Conservation (phyloP, 2,113 vertebrate genomes). For the Clarias magur region DNA sequence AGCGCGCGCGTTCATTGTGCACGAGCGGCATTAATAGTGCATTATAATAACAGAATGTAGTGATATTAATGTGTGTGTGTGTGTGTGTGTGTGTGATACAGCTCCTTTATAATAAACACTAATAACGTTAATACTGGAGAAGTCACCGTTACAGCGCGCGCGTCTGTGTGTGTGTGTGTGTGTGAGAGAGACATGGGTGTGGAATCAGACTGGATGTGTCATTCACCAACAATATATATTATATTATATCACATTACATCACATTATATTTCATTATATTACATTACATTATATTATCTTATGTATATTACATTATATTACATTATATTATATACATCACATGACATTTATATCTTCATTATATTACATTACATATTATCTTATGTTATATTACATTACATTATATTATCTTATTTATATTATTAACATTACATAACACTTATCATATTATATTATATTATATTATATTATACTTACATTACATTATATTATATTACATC, state of each 20-base stretch:
- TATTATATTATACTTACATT: too few relatives aligned
- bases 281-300: too few relatives aligned
- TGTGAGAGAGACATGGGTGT: not conserved
- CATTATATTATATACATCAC: too few relatives aligned
- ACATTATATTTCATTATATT: not conserved
- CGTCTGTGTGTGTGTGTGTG: too few relatives aligned
- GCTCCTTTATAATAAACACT: not conserved
- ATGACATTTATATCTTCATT: too few relatives aligned
- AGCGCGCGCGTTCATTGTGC: not conserved
- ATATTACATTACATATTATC: too few relatives aligned
- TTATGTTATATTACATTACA: too few relatives aligned
- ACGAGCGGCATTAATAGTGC: not conserved
- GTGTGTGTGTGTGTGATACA: conserved; percentile 3
- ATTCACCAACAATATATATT: not conserved
- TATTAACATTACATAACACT: too few relatives aligned
- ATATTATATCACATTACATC: not conserved
- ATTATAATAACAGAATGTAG: not conserved
- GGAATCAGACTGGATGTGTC: not conserved
- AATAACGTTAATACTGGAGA: not conserved
- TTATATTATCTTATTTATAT: too few relatives aligned
- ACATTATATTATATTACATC: too few relatives aligned
- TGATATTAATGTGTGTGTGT: not conserved
- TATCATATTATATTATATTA: too few relatives aligned
- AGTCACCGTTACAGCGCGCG: not conserved
- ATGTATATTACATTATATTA: too few relatives aligned